Evolutionary conservation across 2,113 vertebrate genomes (phyloP).

Genomic region (Urocitellus parryii): DNA sequence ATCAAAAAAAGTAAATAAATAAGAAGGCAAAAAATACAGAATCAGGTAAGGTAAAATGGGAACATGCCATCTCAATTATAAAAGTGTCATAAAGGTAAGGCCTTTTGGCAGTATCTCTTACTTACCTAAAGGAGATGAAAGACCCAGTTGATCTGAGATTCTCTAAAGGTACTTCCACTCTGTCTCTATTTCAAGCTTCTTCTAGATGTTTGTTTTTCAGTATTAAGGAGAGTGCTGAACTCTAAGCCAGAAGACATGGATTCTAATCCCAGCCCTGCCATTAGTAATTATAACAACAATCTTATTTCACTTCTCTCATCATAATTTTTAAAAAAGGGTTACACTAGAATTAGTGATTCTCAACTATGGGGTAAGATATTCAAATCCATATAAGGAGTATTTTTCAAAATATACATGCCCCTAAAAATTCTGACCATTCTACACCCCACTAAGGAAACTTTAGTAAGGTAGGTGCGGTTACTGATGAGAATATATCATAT

Average conservation of each 20-base stretch:
- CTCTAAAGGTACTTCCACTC: not conserved
- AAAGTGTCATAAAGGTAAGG: constrained; percentile 21
- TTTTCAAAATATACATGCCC: not conserved
- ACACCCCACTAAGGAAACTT: constrained; percentile 1
- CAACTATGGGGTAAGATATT: not conserved
- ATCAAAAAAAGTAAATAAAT: not conserved
- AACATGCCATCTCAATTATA: not conserved
- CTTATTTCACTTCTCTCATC: constrained; percentile 51
- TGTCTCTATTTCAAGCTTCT: not conserved
- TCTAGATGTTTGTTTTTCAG: constrained; percentile 53
- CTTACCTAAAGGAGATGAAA: not conserved
- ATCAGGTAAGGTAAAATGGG: not conserved
- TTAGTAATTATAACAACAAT: constrained; percentile 24
- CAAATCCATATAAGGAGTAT: not conserved
- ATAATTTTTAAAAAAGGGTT: constrained; percentile 28
- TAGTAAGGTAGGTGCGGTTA: not conserved
- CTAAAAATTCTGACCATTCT: constrained; percentile 38
- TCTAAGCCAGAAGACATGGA: not conserved
- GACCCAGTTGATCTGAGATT: not conserved
- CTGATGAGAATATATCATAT: not conserved
- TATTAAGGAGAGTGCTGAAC: constrained; percentile 13
- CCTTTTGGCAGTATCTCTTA: constrained; percentile 4
- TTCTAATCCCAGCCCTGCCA: constrained; percentile 30
- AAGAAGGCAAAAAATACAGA: not conserved
- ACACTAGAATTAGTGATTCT: constrained; percentile 7